Percentiles rank a stretch among this genome's conserved stretches.
These are phyloP conservation scores for Coptodon rendalli DNA, from an alignment of 2,113 vertebrate species.

Conservation along the genomic window DNA sequence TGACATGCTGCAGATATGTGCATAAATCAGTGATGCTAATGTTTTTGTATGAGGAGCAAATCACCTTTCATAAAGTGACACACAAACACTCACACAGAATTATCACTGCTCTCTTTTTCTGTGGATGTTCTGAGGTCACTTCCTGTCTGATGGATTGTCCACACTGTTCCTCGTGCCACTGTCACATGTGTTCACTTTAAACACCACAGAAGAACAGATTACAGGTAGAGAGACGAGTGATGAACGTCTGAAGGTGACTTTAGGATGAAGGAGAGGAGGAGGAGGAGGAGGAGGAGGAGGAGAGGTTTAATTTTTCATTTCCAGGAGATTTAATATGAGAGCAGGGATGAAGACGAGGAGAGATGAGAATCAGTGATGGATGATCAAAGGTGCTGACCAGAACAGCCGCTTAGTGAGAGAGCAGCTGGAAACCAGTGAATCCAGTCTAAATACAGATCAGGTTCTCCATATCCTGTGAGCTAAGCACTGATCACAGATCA, in stretches of 20 bases:
- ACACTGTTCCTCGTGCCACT: neutral
- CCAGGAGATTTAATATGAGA: slow-evolving; percentile 68
- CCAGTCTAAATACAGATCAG: neutral
- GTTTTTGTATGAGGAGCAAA: neutral
- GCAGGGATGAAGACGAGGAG: neutral
- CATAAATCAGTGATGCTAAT: neutral
- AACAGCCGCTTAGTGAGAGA: neutral
- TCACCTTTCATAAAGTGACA: neutral
- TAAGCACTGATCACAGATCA: neutral
- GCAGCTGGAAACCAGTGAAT: neutral
- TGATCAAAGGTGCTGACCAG: neutral
- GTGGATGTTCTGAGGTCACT: neutral
- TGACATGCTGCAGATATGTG: neutral
- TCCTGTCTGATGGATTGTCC: neutral
- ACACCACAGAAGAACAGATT: neutral
- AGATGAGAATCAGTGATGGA: slow-evolving; percentile 8
- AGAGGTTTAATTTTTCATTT: slow-evolving; percentile 72
- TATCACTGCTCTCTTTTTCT: neutral
- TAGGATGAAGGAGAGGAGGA: slow-evolving; percentile 28
- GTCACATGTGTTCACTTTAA: neutral
- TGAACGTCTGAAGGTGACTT: slow-evolving; percentile 66
- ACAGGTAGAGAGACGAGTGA: neutral
- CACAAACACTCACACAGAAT: neutral
- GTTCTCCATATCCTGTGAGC: neutral
- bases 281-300: slow-evolving; percentile 24